These are phyloP conservation scores for Azemiops feae DNA, from an alignment of 2,113 vertebrate genomes.

Conservation along the genomic window DNA sequence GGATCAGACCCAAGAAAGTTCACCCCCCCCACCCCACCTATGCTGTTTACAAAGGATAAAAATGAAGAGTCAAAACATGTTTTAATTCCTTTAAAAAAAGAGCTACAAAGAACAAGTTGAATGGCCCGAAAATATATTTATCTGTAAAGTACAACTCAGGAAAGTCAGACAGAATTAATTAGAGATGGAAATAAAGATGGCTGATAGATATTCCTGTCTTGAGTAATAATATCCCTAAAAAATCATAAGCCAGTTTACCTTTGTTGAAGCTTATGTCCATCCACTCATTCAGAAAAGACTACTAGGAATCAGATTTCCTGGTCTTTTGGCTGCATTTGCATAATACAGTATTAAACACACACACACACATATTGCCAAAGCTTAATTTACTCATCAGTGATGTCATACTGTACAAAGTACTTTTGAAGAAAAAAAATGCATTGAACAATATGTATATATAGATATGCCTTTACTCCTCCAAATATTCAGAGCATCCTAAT, in stretches of 20 bases:
- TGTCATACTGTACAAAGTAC: constrained; percentile 38
- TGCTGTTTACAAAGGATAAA: background rate
- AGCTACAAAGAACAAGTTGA: background rate
- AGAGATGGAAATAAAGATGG: background rate
- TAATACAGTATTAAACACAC: constrained; percentile 21
- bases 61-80: background rate
- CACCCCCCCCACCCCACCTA: background rate
- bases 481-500: background rate
- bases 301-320: background rate
- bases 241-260: constrained; percentile 2
- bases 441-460: background rate
- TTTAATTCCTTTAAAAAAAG: background rate
- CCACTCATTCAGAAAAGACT: constrained; percentile 8
- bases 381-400: constrained; percentile 14
- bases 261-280: background rate
- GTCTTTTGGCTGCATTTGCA: background rate
- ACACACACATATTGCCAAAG: constrained; percentile 17
- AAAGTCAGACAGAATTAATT: constrained; percentile 17
- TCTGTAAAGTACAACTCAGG: background rate
- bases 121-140: background rate
- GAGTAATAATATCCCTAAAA: background rate
- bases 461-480: background rate
- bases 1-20: background rate
- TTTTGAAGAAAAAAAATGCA: constrained; percentile 34
- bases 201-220: constrained; percentile 4